A percentile compares a stretch with the other conserved stretches of the same genome.
Evolutionary conservation across 1,140 invertebrate genomes (phyloP).

Genomic region (Drosophila watanabei): DNA sequence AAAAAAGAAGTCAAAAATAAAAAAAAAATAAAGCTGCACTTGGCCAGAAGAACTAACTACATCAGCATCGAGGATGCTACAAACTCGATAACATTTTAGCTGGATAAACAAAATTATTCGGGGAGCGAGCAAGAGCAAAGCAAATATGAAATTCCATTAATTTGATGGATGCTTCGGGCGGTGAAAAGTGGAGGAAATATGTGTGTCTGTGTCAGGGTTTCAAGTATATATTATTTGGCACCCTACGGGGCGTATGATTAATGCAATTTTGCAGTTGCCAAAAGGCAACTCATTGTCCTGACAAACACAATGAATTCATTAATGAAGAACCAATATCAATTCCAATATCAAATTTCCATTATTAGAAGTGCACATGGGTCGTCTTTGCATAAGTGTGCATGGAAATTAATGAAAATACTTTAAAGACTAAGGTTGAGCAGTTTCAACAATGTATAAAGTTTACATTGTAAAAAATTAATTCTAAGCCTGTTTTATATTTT

Average conservation of each 20-base stretch:
- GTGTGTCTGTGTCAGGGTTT: conserved; percentile 16
- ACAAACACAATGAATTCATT: conserved; percentile 38
- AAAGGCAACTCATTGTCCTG: conserved; percentile 6
- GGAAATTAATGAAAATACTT: not conserved
- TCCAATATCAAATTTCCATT: conserved; percentile 12
- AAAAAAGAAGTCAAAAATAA: conserved; percentile 42
- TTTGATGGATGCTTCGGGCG: conserved; percentile 57
- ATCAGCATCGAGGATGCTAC: conserved; percentile 15
- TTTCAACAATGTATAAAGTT: not conserved
- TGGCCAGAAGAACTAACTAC: conserved; percentile 29
- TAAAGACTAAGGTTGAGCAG: not conserved
- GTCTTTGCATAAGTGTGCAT: not conserved
- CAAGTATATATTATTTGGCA: conserved; percentile 25
- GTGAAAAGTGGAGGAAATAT: not conserved
- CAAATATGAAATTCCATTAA: conserved; percentile 81
- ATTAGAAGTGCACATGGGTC: not conserved
- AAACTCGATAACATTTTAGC: conserved; percentile 67
- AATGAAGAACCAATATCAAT: conserved; percentile 29
- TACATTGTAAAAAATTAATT: not conserved
- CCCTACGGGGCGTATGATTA: conserved; percentile 65
- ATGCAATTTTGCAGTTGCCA: conserved; percentile 45
- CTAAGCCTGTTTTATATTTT: not conserved
- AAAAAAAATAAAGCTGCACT: conserved; percentile 13
- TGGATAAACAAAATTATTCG: conserved; percentile 64
- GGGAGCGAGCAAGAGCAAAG: conserved; percentile 22